phyloP scores from a whole-genome alignment of 2,797 vertebrate species.

The Pseudochirops corinnae region DNA sequence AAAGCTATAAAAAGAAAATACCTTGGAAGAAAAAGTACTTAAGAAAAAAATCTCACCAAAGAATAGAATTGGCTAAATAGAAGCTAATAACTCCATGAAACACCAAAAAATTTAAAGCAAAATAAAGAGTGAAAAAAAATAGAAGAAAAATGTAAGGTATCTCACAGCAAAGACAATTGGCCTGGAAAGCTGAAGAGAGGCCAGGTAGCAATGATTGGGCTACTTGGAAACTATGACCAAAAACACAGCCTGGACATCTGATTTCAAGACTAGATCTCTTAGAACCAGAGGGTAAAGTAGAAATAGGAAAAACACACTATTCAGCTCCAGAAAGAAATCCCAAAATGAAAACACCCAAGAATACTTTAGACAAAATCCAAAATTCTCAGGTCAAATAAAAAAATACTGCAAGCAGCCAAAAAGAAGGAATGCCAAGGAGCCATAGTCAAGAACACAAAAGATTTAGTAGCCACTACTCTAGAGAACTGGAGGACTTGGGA shows the following conservation, averaged over 20 bases:
- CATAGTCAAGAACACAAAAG: neutral
- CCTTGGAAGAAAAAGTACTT: neutral
- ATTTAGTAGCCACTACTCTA: neutral
- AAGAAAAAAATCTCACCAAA: neutral
- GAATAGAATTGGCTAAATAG: neutral
- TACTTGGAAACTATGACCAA: neutral
- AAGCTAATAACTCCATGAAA: neutral
- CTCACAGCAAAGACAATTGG: no score
- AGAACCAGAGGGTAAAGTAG: neutral
- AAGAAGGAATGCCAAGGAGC: neutral
- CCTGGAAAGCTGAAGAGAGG: neutral
- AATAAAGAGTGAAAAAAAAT: neutral
- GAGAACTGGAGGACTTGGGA: neutral
- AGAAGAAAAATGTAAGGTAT: neutral
- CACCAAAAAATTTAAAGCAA: neutral
- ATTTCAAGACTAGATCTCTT: neutral
- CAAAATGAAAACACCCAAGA: no score
- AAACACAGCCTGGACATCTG: neutral
- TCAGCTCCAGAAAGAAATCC: no score
- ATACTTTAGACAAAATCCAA: neutral
- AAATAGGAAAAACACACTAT: neutral
- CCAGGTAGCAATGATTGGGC: neutral
- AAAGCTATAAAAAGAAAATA: neutral
- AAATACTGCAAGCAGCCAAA: neutral
- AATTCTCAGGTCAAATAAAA: neutral